Evolutionary conservation across 2,888 invertebrate genomes (phyloP).

Genomic region (Erpobdella octoculata): DNA sequence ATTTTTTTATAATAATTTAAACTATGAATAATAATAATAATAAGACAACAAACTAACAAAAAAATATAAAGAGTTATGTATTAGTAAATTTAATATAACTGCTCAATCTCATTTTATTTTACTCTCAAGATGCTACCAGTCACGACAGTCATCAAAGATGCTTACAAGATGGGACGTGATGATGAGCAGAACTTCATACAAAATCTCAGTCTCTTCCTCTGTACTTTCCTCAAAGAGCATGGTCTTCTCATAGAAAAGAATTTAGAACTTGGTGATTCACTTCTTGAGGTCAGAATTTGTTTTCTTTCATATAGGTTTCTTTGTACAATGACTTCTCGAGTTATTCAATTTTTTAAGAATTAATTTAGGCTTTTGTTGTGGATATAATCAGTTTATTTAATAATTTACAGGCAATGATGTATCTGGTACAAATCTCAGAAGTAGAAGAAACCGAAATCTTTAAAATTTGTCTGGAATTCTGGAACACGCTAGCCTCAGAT

Average conservation of each 20-base stretch:
- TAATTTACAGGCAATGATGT: constrained; percentile 47
- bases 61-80: background rate
- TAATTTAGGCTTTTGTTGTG: background rate
- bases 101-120: background rate
- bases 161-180: constrained; percentile 85
- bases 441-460: constrained; percentile 99
- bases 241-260: constrained; percentile 62
- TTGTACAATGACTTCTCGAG: no score
- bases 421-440: constrained; percentile 64
- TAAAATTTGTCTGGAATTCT: constrained; percentile 97
- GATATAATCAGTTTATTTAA: background rate
- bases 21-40: background rate
- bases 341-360: no score
- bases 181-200: constrained; percentile 98
- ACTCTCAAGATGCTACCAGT: constrained; percentile 69
- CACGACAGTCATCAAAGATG: constrained; percentile 82
- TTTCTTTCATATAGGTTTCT: background rate
- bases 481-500: constrained; percentile 86
- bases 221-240: constrained; percentile 92
- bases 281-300: constrained; percentile 58
- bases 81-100: background rate
- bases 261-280: constrained; percentile 63
- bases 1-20: background rate
- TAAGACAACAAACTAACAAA: no score
- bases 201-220: constrained; percentile 90